Evolutionary conservation across 2,888 invertebrate species (phyloP).

Genomic region (Tillus elongatus): DNA sequence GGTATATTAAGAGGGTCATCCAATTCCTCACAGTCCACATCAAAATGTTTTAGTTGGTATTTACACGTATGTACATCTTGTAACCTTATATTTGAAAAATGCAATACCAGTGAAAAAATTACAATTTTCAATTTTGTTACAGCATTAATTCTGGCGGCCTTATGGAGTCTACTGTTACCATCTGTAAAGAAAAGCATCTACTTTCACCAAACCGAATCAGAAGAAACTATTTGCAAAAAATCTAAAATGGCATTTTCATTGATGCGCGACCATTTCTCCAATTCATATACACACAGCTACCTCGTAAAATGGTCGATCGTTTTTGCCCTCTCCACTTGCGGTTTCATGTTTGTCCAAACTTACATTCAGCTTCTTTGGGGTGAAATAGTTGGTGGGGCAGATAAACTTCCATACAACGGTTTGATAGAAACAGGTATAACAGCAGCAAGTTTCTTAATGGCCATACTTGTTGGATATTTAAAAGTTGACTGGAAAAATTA

Average conservation of each 20-base stretch:
- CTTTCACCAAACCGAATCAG: constrained; percentile 50
- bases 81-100: too few species aligned
- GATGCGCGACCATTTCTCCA: constrained; percentile 49
- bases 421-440: constrained; percentile 73
- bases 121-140: too few species aligned
- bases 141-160: constrained; percentile 64
- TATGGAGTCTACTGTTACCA: constrained; percentile 68
- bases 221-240: constrained; percentile 23
- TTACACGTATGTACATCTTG: too few species aligned
- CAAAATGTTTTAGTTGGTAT: too few species aligned
- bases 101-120: too few species aligned
- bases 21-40: too few species aligned
- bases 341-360: constrained; percentile 60
- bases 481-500: constrained; percentile 41
- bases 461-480: constrained; percentile 47
- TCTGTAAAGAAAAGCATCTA: constrained; percentile 65
- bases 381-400: constrained; percentile 53
- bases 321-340: constrained; percentile 68
- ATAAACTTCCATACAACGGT: constrained; percentile 48
- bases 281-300: constrained; percentile 50
- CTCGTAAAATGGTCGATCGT: constrained; percentile 67
- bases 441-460: constrained; percentile 54
- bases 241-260: constrained; percentile 42
- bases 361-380: constrained; percentile 83
- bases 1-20: too few species aligned